Conservation (phyloP, 2,797 vertebrate species). For the Cheracebus regulus region DNA sequence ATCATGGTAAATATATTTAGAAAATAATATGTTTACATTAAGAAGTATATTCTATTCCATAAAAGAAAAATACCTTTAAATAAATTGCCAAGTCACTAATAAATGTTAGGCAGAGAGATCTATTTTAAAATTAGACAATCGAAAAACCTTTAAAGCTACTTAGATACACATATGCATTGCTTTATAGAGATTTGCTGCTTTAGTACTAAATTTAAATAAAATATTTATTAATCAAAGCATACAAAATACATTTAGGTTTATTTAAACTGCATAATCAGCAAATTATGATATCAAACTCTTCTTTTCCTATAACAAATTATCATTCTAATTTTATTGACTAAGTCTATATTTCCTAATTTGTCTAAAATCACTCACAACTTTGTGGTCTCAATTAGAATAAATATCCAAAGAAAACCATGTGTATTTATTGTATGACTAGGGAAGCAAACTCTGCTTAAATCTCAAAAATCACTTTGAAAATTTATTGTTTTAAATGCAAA, state of each 20-base stretch:
- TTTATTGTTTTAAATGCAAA: slow-evolving; percentile 25
- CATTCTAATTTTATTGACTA: not conserved
- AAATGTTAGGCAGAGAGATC: not conserved
- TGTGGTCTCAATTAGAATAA: not conserved
- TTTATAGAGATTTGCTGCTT: not conserved
- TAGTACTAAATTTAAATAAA: slow-evolving; percentile 40
- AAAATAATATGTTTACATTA: not conserved
- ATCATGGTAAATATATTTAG: not conserved
- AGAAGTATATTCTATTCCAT: not conserved
- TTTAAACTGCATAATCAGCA: not conserved
- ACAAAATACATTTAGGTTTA: not conserved
- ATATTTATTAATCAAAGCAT: slow-evolving; percentile 1
- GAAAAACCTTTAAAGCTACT: not conserved
- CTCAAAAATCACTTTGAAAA: slow-evolving; percentile 1
- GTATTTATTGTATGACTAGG: not conserved
- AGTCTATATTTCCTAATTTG: not conserved
- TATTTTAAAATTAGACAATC: slow-evolving; percentile 12
- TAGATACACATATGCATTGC: not conserved
- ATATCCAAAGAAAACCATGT: not conserved
- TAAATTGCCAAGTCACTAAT: slow-evolving; percentile 25
- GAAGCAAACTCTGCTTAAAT: not conserved
- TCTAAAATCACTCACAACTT: slow-evolving; percentile 13
- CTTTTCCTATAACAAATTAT: not conserved
- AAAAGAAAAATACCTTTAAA: slow-evolving; percentile 5
- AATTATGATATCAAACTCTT: not conserved